Percentiles rank a stretch among this genome's conserved stretches.
Conservation (phyloP, 2,797 vertebrate species). For the Hyperoplus immaculatus region DNA sequence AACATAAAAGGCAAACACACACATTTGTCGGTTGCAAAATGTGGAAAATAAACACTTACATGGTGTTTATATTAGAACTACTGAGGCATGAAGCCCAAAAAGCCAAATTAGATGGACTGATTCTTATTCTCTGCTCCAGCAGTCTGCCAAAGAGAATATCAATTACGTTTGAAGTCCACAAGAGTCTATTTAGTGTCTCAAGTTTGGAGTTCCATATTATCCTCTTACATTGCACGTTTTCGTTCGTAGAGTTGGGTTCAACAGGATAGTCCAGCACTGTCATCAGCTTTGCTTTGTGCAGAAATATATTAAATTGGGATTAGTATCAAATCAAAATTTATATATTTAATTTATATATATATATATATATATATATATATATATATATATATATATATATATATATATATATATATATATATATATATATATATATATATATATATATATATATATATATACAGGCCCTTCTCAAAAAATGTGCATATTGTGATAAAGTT, state of each 20-base stretch:
- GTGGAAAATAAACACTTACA: not conserved
- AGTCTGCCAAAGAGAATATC: conserved; percentile 29
- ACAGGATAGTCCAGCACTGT: not conserved
- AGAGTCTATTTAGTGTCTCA: conserved; percentile 3
- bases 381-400: no score
- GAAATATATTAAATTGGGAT: not conserved
- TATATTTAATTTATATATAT: not conserved
- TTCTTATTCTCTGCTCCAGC: conserved; percentile 42
- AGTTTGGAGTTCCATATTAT: conserved; percentile 12
- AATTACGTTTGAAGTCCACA: conserved; percentile 18
- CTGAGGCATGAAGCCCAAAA: conserved; percentile 13
- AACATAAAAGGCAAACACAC: not conserved
- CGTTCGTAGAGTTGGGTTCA: not conserved
- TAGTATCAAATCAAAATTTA: not conserved
- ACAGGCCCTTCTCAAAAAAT: not conserved
- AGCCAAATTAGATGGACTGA: conserved; percentile 27
- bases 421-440: no score
- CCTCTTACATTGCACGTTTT: not conserved
- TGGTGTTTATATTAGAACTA: not conserved
- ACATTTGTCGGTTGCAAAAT: conserved; percentile 3
- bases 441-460: not conserved
- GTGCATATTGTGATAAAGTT: no score
- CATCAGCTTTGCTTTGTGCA: not conserved
- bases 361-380: no score
- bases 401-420: not conserved